phyloP scores from a whole-genome alignment of 1,140 invertebrate species.

The Solenopsis invicta region DNA sequence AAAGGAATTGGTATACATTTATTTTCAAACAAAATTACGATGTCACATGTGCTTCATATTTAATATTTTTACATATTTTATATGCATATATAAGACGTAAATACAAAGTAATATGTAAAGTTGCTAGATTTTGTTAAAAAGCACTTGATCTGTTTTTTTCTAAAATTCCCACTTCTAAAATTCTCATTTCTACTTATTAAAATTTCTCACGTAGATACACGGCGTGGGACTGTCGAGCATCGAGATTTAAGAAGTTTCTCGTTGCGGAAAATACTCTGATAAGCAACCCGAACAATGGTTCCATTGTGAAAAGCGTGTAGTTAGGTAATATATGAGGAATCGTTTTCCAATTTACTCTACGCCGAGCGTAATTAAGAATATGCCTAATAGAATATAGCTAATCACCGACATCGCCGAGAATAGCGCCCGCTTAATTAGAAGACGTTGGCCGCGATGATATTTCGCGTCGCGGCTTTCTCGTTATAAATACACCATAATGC shows the following conservation, averaged over 20 bases:
- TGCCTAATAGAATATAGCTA: constrained; percentile 2
- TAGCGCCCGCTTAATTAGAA: constrained; percentile 47
- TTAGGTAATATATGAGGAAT: constrained; percentile 12
- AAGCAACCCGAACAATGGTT: constrained; percentile 19
- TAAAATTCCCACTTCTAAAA: neutral
- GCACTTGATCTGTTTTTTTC: neutral
- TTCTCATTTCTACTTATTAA: constrained; percentile 12
- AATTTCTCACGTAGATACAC: neutral
- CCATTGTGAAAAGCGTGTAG: constrained; percentile 34
- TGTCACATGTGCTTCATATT: neutral
- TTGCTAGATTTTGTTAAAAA: neutral
- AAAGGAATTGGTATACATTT: neutral
- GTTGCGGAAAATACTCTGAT: neutral
- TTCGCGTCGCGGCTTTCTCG: constrained; percentile 36
- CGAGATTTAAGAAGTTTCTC: neutral
- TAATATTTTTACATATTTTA: neutral
- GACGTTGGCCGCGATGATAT: constrained; percentile 41
- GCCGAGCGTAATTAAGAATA: constrained; percentile 7
- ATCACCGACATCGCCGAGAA: constrained; percentile 31
- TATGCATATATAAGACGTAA: neutral
- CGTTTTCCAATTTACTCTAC: constrained; percentile 15
- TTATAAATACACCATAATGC: constrained; percentile 41
- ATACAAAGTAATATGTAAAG: neutral
- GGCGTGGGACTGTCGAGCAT: neutral
- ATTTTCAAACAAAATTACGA: neutral